Base-by-base conservation (phyloP, 2,888 invertebrate species). In the Aethes cnicana region DNA sequence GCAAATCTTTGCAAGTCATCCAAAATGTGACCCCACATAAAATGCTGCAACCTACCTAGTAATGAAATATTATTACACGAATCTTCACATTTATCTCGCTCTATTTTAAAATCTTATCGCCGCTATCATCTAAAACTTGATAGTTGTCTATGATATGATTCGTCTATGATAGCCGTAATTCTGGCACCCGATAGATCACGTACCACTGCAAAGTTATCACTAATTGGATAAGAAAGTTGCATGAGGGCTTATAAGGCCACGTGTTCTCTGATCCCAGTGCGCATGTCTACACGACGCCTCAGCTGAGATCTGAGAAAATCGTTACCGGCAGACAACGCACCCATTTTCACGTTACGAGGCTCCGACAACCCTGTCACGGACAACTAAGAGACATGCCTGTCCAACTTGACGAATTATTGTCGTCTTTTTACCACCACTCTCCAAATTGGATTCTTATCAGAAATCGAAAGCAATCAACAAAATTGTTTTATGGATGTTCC, bases 221-320 rank as follows among this genome's bases (percentile, higher is more conserved):
- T 52, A 52, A 52, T 46, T 46, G 17, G 35, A 53, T 36, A 20
- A 46, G 23, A 32, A 43, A 44, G 32, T 53, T 21, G 32, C 42
- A 48, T 53, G n/a, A 25, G 23, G 23, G 46, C 16, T 8, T 28
- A 44, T n/a, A 18, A 36, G 48, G 59, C 77, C 88, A 88, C 88
- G 88, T 88, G 88, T 81, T 63, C 59, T 41, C 8, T 23, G 49
- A 30, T 25, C 32, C 53, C 57, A 74, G 26, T 82, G 87, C 88
- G 88, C 88, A 88, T 72, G 87, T 74, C 75, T 62, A 70, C 68
- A 65, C 66, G 56, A 52, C 50, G 70, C 67, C 78, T 80, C 87
- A 88, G 88, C 87, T 87, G 88, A 72, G 76, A 69, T 74, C 69
- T 69, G 64, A 69, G 83, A 88, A 88, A 89, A 89, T 88, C 86